Percentiles rank a stretch among this genome's conserved stretches.
Evolutionary conservation across 2,113 vertebrate genomes (phyloP).

Genomic region (Oreochromis niloticus): DNA sequence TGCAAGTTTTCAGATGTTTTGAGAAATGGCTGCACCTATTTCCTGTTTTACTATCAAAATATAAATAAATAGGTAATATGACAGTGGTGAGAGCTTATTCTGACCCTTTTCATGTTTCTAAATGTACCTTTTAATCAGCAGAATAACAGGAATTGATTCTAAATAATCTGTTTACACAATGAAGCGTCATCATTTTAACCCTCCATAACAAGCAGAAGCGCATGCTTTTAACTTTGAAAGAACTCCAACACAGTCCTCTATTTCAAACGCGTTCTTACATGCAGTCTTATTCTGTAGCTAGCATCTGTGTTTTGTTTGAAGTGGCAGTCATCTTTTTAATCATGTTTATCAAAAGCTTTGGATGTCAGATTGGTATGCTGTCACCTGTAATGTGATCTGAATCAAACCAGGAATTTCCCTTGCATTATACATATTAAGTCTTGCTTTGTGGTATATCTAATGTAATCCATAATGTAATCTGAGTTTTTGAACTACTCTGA

Average conservation of each 20-base stretch:
- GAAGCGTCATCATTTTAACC: rapidly evolving
- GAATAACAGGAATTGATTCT: background rate
- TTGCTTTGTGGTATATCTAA: background rate
- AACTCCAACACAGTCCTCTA: background rate
- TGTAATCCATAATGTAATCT: background rate
- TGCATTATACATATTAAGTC: background rate
- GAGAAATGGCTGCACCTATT: background rate
- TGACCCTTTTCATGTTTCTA: background rate
- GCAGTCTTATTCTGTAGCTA: background rate
- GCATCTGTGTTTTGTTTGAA: background rate
- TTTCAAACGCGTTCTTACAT: background rate
- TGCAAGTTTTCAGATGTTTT: background rate
- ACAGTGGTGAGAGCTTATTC: background rate
- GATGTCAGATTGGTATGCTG: background rate
- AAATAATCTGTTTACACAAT: background rate
- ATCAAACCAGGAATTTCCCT: background rate
- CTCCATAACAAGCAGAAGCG: background rate
- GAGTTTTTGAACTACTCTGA: background rate
- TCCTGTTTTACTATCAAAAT: background rate
- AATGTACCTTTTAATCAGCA: background rate
- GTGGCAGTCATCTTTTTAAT: background rate
- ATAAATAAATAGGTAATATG: background rate
- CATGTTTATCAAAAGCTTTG: background rate
- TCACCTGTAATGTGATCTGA: background rate
- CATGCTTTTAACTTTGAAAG: background rate